These are phyloP conservation scores for Leuctra nigra DNA, from an alignment of 2,888 invertebrate species.

Conservation along the genomic window DNA sequence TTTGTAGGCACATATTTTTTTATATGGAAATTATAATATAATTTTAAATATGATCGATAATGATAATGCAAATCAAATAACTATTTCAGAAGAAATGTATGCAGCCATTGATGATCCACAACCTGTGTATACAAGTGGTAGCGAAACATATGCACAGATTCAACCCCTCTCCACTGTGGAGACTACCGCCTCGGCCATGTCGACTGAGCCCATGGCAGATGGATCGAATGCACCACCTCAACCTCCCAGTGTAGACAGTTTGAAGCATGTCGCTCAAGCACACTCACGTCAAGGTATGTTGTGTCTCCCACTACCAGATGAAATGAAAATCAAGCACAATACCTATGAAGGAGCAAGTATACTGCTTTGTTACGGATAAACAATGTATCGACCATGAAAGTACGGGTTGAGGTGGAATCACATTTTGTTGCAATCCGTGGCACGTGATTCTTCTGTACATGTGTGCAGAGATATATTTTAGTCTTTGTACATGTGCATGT, in stretches of 20 bases:
- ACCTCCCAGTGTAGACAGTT: conserved; percentile 55
- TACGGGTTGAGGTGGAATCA: too few species aligned
- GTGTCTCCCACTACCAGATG: background rate
- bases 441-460: too few species aligned
- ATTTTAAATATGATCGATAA: too few species aligned
- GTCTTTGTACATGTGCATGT: too few species aligned
- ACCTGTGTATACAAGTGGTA: conserved; percentile 64
- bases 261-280: conserved; percentile 52
- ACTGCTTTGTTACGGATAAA: background rate
- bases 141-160: conserved; percentile 83
- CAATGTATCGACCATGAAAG: background rate
- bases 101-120: conserved; percentile 79
- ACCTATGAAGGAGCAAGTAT: too few species aligned
- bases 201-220: conserved; percentile 22
- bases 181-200: background rate
- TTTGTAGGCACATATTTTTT: too few species aligned
- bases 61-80: too few species aligned
- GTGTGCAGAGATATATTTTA: too few species aligned
- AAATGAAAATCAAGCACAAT: too few species aligned
- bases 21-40: too few species aligned
- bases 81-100: conserved; percentile 73
- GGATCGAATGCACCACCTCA: conserved; percentile 41
- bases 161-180: conserved; percentile 44
- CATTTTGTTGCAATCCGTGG: too few species aligned
- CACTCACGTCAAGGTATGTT: conserved; percentile 51